These are phyloP conservation scores for Octonoba sinensis DNA, from an alignment of 2,888 invertebrate species.

Conservation along the genomic window DNA sequence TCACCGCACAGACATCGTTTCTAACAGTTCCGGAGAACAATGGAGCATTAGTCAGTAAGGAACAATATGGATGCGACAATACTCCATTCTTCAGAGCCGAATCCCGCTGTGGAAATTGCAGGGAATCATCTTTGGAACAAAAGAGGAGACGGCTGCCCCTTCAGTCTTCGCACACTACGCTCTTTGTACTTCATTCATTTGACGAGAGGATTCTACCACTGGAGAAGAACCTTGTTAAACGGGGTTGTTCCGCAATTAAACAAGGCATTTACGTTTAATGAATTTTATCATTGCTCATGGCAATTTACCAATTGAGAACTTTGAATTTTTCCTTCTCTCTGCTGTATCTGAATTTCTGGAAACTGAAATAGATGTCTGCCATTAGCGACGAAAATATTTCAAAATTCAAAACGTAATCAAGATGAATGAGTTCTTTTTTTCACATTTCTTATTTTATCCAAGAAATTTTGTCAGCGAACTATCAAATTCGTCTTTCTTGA, in stretches of 20 bases:
- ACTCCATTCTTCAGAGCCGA: neutral
- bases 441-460: too few species aligned
- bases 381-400: too few species aligned
- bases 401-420: too few species aligned
- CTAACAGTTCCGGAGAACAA: constrained; percentile 2
- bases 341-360: too few species aligned
- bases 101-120: neutral
- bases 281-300: too few species aligned
- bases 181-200: neutral
- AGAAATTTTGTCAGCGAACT: too few species aligned
- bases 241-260: neutral
- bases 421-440: too few species aligned
- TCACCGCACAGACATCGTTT: neutral
- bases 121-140: constrained; percentile 9
- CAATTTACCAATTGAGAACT: too few species aligned
- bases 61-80: neutral
- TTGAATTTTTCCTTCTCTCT: too few species aligned
- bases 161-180: neutral
- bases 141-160: constrained; percentile 1
- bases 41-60: neutral
- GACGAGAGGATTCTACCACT: neutral
- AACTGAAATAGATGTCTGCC: too few species aligned
- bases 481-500: too few species aligned
- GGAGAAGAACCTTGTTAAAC: neutral
- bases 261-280: too few species aligned